Conservation (phyloP, 2,888 invertebrate genomes). For the Syrista parreyssii region DNA sequence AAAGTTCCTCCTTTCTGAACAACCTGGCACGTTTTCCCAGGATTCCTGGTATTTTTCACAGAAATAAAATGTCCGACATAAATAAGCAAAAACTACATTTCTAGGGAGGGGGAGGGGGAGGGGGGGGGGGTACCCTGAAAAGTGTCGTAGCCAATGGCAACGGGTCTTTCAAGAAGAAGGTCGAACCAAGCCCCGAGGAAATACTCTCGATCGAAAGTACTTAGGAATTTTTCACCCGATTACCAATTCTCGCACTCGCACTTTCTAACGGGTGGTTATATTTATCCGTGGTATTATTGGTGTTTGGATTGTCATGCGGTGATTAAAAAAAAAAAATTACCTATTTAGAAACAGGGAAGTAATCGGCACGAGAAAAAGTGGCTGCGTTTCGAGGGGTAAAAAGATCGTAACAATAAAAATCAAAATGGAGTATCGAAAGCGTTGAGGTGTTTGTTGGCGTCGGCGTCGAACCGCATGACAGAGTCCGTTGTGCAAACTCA, state of each 20-base stretch:
- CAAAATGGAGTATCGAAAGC: neutral
- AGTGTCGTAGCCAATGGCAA: neutral
- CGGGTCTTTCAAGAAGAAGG: neutral
- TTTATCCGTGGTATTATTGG: neutral
- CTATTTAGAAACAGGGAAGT: neutral
- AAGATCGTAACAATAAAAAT: neutral
- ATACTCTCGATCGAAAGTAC: neutral
- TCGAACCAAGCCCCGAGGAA: neutral
- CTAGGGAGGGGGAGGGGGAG: too few relatives aligned
- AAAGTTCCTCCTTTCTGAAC: neutral
- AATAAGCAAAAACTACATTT: too few relatives aligned
- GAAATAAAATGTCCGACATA: constrained; percentile 11
- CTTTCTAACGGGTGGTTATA: neutral
- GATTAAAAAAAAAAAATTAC: neutral
- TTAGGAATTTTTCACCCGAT: neutral
- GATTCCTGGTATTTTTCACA: constrained; percentile 14
- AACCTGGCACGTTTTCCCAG: constrained; percentile 13
- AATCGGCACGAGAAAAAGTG: neutral
- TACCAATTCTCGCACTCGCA: neutral
- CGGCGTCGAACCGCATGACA: neutral
- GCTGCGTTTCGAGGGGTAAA: neutral
- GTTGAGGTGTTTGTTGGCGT: neutral
- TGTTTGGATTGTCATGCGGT: too few relatives aligned
- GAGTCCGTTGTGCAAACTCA: neutral
- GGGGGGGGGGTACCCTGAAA: too few relatives aligned